Conservation (phyloP, 1,140 invertebrate species). For the Marisa cornuarietis region DNA sequence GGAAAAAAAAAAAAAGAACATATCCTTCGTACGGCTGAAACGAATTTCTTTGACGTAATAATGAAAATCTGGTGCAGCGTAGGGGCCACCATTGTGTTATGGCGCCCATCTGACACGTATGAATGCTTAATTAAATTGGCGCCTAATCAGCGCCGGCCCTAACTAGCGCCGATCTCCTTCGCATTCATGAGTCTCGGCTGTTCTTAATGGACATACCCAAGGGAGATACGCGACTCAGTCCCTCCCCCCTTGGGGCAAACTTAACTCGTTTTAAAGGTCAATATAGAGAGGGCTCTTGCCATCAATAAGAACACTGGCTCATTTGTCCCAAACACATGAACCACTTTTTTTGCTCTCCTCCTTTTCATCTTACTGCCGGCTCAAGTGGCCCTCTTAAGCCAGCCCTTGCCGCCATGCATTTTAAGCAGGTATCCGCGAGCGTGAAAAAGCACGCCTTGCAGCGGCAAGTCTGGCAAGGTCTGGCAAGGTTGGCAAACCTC, state of each 20-base stretch:
- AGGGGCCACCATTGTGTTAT: neutral
- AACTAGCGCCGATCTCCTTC: conserved; percentile 9
- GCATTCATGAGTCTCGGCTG: conserved; percentile 3
- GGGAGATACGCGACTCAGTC: neutral
- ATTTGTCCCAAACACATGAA: conserved; percentile 18
- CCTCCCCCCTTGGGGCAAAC: conserved; percentile 6
- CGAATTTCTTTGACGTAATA: too few species aligned
- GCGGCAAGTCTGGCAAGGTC: too few species aligned
- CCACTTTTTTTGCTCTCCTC: neutral
- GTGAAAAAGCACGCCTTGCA: neutral
- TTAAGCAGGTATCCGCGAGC: neutral
- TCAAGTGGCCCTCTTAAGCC: neutral
- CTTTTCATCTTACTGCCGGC: conserved; percentile 4
- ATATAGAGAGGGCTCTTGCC: neutral
- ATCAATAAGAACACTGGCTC: conserved; percentile 9
- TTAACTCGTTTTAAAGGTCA: conserved; percentile 22
- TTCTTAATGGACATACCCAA: too few species aligned
- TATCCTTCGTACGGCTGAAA: too few species aligned
- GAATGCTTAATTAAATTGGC: conserved; percentile 23
- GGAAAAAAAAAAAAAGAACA: too few species aligned
- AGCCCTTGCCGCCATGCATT: neutral
- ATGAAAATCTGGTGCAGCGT: neutral
- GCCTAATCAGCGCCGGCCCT: conserved; percentile 4
- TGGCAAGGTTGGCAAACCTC: too few species aligned
- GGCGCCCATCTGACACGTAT: conserved; percentile 20